Evolutionary conservation across 1,140 invertebrate genomes (phyloP).

Genomic region (Oedothorax gibbosus): DNA sequence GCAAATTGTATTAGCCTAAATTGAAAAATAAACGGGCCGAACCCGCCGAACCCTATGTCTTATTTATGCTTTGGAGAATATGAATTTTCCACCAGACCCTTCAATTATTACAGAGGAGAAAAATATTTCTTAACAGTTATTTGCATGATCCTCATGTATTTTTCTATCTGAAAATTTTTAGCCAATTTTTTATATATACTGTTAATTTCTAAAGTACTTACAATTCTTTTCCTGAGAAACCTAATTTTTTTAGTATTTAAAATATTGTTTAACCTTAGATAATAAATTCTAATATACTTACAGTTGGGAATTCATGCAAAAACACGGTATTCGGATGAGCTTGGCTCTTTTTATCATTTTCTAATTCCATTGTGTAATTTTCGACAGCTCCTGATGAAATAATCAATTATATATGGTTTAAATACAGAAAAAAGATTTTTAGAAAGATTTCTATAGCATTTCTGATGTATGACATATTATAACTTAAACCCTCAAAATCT

Average conservation of each 20-base stretch:
- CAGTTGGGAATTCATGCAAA: not conserved
- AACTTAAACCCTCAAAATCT: too few relatives aligned
- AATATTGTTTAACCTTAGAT: not conserved
- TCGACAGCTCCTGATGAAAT: conserved; percentile 13
- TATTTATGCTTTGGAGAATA: too few relatives aligned
- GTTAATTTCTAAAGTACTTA: not conserved
- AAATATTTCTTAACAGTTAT: too few relatives aligned
- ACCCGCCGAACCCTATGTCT: too few relatives aligned
- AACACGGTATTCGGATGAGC: not conserved
- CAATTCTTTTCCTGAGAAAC: not conserved
- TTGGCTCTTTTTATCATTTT: not conserved
- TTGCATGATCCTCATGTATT: too few relatives aligned
- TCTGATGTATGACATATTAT: too few relatives aligned
- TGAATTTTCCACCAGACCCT: too few relatives aligned
- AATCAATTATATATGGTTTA: not conserved
- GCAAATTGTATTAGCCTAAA: too few relatives aligned
- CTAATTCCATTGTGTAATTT: conserved; percentile 20
- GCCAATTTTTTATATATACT: not conserved
- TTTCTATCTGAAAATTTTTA: not conserved
- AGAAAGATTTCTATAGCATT: too few relatives aligned
- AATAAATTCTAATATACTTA: conserved; percentile 15
- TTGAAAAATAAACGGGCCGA: too few relatives aligned
- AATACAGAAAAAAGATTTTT: too few relatives aligned
- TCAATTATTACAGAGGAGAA: too few relatives aligned
- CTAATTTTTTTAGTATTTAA: not conserved